Conservation (phyloP, 2,797 vertebrate species). For the Trachurus trachurus region DNA sequence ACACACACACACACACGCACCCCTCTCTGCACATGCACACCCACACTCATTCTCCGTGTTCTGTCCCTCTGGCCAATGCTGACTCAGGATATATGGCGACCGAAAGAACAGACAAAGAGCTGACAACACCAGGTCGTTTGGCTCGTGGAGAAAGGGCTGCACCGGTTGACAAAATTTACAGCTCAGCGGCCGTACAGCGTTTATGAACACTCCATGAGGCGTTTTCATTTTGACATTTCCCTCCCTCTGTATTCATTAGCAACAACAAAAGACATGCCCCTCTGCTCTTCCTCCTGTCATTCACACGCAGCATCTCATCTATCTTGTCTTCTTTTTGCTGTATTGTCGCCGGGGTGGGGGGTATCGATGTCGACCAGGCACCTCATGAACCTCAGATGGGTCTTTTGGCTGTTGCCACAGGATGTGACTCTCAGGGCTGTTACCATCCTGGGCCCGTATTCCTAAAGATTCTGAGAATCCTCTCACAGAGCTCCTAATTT, state of each 20-base stretch:
- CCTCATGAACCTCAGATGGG: constrained; percentile 32
- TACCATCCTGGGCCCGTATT: no score
- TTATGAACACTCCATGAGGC: constrained; percentile 24
- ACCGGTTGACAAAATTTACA: constrained; percentile 51
- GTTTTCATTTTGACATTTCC: constrained; percentile 25
- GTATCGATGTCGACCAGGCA: constrained; percentile 58
- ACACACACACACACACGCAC: constrained; percentile 14
- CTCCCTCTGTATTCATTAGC: constrained; percentile 19
- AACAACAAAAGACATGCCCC: neutral
- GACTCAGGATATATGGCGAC: constrained; percentile 65
- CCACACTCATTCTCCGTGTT: constrained; percentile 30
- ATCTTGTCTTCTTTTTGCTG: neutral
- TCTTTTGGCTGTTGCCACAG: constrained; percentile 35
- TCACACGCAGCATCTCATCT: constrained; percentile 21
- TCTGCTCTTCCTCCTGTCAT: neutral
- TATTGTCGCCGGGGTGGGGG: constrained; percentile 2
- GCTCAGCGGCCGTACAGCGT: neutral
- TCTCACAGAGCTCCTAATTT: no score
- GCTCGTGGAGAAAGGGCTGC: constrained; percentile 50
- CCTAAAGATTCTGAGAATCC: no score
- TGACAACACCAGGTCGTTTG: constrained; percentile 74
- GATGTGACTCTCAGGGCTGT: constrained; percentile 15
- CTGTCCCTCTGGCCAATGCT: constrained; percentile 64
- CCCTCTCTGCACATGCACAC: no score
- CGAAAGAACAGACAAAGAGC: constrained; percentile 75